Conservation (phyloP, 2,113 vertebrate species). For the Stegostoma tigrinum region DNA sequence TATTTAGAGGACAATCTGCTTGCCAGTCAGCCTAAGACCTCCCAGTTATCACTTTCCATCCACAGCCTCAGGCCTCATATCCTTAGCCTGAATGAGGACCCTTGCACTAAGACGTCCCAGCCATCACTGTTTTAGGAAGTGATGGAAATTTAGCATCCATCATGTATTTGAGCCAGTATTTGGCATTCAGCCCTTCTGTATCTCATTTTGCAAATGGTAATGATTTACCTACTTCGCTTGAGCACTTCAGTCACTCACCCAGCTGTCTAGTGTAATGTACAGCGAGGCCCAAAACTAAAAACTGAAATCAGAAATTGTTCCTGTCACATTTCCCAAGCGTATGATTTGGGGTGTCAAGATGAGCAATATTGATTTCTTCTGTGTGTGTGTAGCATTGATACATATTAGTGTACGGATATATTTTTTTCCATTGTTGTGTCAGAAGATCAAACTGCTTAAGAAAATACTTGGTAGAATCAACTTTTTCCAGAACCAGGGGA, state of each 20-base stretch:
- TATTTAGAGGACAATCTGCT: no score
- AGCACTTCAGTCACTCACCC: neutral
- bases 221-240: neutral
- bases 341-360: neutral
- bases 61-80: no score
- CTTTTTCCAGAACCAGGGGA: no score
- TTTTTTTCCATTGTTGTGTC: neutral
- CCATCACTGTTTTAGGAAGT: neutral
- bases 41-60: no score
- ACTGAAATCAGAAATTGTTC: neutral
- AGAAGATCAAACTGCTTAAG: constrained; percentile 17
- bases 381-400: neutral
- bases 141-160: neutral
- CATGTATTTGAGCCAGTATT: neutral
- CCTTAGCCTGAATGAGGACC: neutral
- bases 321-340: neutral
- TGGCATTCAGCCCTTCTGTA: neutral
- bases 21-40: no score
- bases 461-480: constrained; percentile 18
- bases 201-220: neutral
- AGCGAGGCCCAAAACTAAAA: neutral
- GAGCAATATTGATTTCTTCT: neutral
- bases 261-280: neutral
- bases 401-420: neutral
- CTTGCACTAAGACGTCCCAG: neutral